These are phyloP conservation scores for Ichneumon xanthorius DNA, from an alignment of 2,888 invertebrate species.

Conservation along the genomic window DNA sequence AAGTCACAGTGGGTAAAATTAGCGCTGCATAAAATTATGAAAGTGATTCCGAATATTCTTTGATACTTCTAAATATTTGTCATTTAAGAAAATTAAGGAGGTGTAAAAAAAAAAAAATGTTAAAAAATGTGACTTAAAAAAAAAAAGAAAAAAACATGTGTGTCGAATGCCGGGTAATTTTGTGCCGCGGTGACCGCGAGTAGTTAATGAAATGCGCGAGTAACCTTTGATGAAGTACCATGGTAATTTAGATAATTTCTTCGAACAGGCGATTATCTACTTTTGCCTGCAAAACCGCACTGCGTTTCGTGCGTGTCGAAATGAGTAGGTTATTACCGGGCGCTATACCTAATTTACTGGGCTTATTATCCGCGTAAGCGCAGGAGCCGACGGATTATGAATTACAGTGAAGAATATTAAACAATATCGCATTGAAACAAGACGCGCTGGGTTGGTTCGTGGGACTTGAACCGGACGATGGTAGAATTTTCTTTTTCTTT, in stretches of 20 bases:
- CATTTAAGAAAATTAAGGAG: neutral
- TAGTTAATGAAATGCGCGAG: neutral
- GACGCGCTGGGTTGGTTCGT: neutral
- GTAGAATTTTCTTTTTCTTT: slow-evolving; percentile 4
- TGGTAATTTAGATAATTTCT: neutral
- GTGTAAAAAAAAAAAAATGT: too few species aligned
- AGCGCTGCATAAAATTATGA: neutral
- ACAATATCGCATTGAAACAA: slow-evolving; percentile 23
- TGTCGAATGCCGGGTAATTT: neutral
- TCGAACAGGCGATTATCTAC: neutral
- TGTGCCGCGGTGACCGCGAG: neutral
- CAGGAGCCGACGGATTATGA: slow-evolving; percentile 11
- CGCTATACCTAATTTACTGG: slow-evolving; percentile 11
- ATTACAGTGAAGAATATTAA: slow-evolving; percentile 1
- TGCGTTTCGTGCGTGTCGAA: slow-evolving; percentile 5
- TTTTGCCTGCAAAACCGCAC: neutral
- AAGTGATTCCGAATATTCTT: neutral
- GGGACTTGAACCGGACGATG: neutral
- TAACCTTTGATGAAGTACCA: neutral
- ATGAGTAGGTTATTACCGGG: neutral
- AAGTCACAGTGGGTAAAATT: neutral
- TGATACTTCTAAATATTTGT: neutral
- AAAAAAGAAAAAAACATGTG: neutral
- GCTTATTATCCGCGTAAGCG: slow-evolving; percentile 17
- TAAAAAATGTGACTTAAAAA: neutral